Base-by-base conservation (phyloP, 2,113 vertebrate genomes). In the Helogale parvula region DNA sequence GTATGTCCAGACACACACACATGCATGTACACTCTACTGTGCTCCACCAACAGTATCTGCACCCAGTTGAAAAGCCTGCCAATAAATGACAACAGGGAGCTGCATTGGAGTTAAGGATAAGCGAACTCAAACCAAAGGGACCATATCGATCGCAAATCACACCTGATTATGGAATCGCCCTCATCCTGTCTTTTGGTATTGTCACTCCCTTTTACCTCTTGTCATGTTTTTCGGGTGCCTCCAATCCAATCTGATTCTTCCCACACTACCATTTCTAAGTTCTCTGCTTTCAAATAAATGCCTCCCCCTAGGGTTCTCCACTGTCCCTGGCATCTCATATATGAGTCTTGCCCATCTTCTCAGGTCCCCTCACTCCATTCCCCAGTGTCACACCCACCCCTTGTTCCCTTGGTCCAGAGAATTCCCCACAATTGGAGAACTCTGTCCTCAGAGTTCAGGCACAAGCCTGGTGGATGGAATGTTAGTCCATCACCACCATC, bases 91-190 rank as follows among this genome's bases (percentile, higher is more conserved):
- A 63, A 21, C 27, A 71, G 47, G 93, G 47, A 85, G 45, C 14
- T 80, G 66, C 41, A 35, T 23, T 27, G 16, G 23, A 83, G 38
- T 72, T 69, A 92, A 66, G 17, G 17, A 85, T 41, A 82, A 45
- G 29, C 29, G 85, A 90, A 76, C 68, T 89, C 80, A 96, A 72
- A 63, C 76, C 23, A 86, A 96, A 82, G 23, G 88, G 74, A 29
- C 6, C 0, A 0, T 50, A 85, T 19, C 25, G 54, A 84, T 80
- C 74, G 89, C 68, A 69, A 47, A 63, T 90, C 84, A 41, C 19
- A 69, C 16, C 33, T 92, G 76, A 74, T 71, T 45, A 83, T 4
- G 1, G 69, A 83, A 83, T 80, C 8, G 4, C 79, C 47, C 68
- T 69, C 23, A 5, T 77, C 52, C 54, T 65, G 1, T 63, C 80